Conservation (phyloP, 2,888 invertebrate species). For the Hypselothyrea guttata region DNA sequence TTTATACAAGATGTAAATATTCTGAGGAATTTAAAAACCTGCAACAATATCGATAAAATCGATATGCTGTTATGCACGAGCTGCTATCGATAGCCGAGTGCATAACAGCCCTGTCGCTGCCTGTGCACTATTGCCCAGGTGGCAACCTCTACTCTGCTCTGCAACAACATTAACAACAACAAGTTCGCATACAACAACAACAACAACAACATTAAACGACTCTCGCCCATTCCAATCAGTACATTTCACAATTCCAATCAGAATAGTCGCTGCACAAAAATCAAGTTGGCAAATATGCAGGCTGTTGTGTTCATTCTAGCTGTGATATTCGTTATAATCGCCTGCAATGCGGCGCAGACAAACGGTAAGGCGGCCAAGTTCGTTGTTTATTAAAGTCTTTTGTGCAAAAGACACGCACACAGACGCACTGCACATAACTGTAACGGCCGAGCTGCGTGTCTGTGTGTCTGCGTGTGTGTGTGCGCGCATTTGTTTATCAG, state of each 20-base stretch:
- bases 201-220: conserved; percentile 6
- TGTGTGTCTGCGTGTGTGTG: conserved; percentile 25
- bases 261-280: conserved; percentile 13
- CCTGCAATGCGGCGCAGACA: conserved; percentile 40
- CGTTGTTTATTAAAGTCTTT: conserved; percentile 41
- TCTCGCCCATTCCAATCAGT: conserved; percentile 24
- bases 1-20: too few relatives aligned
- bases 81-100: too few relatives aligned
- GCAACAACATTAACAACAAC: conserved; percentile 16
- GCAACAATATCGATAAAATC: too few relatives aligned
- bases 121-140: too few relatives aligned
- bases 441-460: neutral
- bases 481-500: conserved; percentile 8
- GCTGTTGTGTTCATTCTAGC: conserved; percentile 34
- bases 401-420: conserved; percentile 20
- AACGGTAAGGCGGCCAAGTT: conserved; percentile 57
- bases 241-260: conserved; percentile 1
- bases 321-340: conserved; percentile 62
- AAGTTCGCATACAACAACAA: conserved; percentile 26
- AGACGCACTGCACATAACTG: conserved; percentile 2
- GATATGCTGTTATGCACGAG: too few relatives aligned
- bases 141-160: too few relatives aligned
- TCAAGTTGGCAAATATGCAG: conserved; percentile 27
- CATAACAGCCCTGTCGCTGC: too few relatives aligned
- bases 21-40: too few relatives aligned